Evolutionary conservation across 2,113 vertebrate species (phyloP), one percentile per base, ranked within the genome.

Genomic region (Chitala chitala): DNA sequence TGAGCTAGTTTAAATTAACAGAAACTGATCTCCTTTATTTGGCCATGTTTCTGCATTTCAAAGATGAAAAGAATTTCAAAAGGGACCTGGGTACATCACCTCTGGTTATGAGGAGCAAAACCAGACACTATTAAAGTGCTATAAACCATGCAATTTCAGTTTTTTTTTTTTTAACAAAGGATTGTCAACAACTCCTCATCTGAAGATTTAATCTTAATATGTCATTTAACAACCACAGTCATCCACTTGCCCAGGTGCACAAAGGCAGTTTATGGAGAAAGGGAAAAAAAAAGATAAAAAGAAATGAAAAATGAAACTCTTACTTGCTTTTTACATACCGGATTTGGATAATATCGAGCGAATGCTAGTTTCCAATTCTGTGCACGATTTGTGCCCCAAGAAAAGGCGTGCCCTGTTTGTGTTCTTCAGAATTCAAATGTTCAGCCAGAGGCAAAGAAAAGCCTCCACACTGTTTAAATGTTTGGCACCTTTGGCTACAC

Each of bases 381-480:
- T 33, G 4, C 56, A 59, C 56, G 29, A 59, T 31, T 12, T 3
- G 13, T 24, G 22, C 40, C 29, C 15, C 46, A 4, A 10, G 10
- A 26, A 46, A 29, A 46, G 46, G 22, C 15, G n/a, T 26, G 40
- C 15, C 40, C 22, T 48, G 33, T 48, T 26, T 44, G 38, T 65
- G 63, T 20, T 38, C n/a, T 65, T 65, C 38, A 65, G 5, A 42
- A 42, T 42, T 38, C 63, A 22, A 42, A 65, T 65, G 20, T 82
- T 78, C 76, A 20, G 64, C 68, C 74, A 65, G 29, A 31, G 54
- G 80, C 42, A 76, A 78, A 82, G 61, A 44, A 78, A 63, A 80
- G 82, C 77, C 68, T 78, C 79, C 71, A 40, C 69, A 76, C 76
- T 78, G 80, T 76, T 54, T 22, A 76, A 80, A 80, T 72, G 83